Conservation (phyloP, 2,113 vertebrate genomes). For the Lampris incognitus region DNA sequence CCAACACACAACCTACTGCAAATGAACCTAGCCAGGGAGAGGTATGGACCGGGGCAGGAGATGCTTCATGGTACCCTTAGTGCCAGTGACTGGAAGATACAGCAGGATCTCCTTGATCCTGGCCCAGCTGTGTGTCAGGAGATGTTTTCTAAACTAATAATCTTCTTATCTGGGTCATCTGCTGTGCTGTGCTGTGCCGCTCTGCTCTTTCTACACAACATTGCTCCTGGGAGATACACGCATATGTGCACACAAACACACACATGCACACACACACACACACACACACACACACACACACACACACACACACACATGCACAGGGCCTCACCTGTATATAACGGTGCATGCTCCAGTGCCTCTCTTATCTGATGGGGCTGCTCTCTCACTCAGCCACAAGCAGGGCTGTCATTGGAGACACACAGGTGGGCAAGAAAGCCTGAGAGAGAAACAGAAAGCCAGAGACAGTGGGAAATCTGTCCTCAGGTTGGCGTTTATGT, state of each 20-base stretch:
- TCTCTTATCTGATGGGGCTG: constrained; percentile 67
- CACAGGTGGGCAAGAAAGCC: constrained; percentile 29
- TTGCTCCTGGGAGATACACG: constrained; percentile 65
- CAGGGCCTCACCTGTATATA: constrained; percentile 56
- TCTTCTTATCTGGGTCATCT: constrained; percentile 76
- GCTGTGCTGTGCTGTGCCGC: constrained; percentile 52
- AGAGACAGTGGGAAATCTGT: too few relatives aligned
- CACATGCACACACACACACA: constrained; percentile 33
- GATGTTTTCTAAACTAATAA: constrained; percentile 81
- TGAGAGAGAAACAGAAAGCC: neutral
- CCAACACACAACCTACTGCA: neutral
- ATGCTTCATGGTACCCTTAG: constrained; percentile 61
- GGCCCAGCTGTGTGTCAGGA: constrained; percentile 70
- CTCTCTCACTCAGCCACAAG: constrained; percentile 36
- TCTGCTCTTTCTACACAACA: constrained; percentile 63
- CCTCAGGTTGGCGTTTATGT: too few relatives aligned
- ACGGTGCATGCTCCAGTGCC: constrained; percentile 55
- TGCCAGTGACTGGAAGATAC: constrained; percentile 35
- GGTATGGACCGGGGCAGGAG: neutral
- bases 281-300: constrained; percentile 12
- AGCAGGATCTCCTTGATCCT: constrained; percentile 37
- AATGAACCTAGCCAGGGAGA: neutral
- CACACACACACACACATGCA: constrained; percentile 9
- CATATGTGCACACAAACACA: constrained; percentile 4
- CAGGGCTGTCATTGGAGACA: constrained; percentile 33